Percentiles rank a stretch among this genome's conserved stretches.
These are phyloP conservation scores for Phymorhynchus buccinoides DNA, from an alignment of 1,140 invertebrate genomes.

Conservation along the genomic window DNA sequence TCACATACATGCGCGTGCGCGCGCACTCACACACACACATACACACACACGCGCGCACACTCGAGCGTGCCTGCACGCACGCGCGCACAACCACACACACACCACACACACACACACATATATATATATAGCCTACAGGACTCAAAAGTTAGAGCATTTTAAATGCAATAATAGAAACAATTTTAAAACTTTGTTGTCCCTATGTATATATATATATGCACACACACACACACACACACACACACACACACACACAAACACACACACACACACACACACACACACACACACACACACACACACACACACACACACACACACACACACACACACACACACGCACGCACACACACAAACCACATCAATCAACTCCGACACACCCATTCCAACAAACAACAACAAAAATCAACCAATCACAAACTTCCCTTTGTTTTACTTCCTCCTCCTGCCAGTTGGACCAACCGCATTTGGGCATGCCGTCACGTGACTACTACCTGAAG, in stretches of 20 bases:
- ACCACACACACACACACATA: no score
- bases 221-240: neutral
- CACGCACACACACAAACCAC: neutral
- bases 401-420: neutral
- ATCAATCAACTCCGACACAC: no score
- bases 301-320: neutral
- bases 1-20: neutral
- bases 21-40: neutral
- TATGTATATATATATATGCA: no score
- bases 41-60: conserved; percentile 1
- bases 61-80: no score
- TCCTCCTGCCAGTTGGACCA: conserved; percentile 48
- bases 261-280: conserved; percentile 3
- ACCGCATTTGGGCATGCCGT: conserved; percentile 84
- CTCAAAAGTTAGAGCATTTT: no score
- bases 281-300: conserved; percentile 3
- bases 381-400: no score
- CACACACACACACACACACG: neutral
- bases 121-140: no score
- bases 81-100: no score
- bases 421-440: neutral
- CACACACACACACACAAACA: conserved; percentile 2
- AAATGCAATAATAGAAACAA: no score
- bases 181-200: no score
- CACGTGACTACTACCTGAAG: conserved; percentile 86